Evolutionary conservation across 2,113 vertebrate genomes (phyloP), one percentile per base, ranked within the genome.

Genomic region (Brienomyrus longianalis): DNA sequence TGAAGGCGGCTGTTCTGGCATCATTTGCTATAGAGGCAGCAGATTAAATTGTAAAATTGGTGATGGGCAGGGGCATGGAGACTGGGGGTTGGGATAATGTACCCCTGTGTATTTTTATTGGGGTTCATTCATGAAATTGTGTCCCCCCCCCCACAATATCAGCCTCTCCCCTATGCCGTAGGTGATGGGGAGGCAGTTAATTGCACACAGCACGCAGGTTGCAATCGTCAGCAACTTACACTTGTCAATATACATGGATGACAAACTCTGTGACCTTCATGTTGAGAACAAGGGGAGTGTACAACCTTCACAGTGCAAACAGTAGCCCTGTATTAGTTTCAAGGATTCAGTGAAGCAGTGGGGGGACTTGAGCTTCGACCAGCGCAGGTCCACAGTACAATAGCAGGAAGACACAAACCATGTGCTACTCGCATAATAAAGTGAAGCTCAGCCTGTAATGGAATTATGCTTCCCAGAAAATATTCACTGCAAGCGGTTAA

Each of bases 391-490:
- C 35, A 80, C 35, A 17, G 43, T 80, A 39, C 74, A 43, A 80
- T 27, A 80, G 74, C 8, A 80, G 74, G 74, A 80, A 35, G 74
- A 39, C 74, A 80, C 70, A 39, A 77, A 39, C 13, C 13, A 15
- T 19, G 74, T 19, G 70, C 70, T 39, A 13, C 27, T 77, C 70
- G 0, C 5, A 77, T 77, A 77, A 39, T 17, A 5, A 35, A 19
- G 15, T 39, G 13, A 19, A 35, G 70, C 70, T 39, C 70, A 43
- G 70, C 6, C 31, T 43, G 47, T 89, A 13, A 35, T 89, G 87
- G 23, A 48, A 88, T 52, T 77, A 51, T 88, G 56, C 39, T 80
- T 89, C 31, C 70, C 45, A 27, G 87, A 70, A 70, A 62, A n/a
- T 31, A 27, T 88, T 88, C 62, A 70, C 9, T 70, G 1, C 15